phyloP scores from a whole-genome alignment of 2,888 invertebrate species.

The Beris morrisii region DNA sequence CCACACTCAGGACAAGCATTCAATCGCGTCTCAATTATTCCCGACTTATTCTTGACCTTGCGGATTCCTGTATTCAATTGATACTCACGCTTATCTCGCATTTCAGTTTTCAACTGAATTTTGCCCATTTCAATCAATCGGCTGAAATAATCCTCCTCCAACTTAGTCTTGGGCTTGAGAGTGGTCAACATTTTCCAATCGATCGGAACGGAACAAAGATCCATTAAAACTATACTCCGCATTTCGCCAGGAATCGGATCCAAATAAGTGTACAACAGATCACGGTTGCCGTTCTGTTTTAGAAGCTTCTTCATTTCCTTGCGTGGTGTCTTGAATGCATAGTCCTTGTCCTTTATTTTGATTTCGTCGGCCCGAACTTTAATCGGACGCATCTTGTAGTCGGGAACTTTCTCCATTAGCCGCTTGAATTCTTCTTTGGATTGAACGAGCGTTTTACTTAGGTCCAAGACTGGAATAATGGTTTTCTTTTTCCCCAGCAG shows the following conservation, averaged over 20 bases:
- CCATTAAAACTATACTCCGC: conserved; percentile 59
- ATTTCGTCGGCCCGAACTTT: conserved; percentile 79
- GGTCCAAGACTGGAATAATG: conserved; percentile 78
- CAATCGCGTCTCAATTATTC: conserved; percentile 76
- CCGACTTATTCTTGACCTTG: conserved; percentile 80
- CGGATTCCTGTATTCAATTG: conserved; percentile 68
- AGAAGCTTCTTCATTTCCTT: conserved; percentile 65
- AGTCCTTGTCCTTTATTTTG: conserved; percentile 73
- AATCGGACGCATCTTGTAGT: conserved; percentile 85
- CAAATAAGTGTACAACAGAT: conserved; percentile 57
- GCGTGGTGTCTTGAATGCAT: conserved; percentile 72
- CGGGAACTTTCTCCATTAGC: conserved; percentile 83
- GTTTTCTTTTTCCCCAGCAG: conserved; percentile 84
- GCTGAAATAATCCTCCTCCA: conserved; percentile 86
- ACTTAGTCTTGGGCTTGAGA: conserved; percentile 77
- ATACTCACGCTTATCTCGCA: conserved; percentile 69
- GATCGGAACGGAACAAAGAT: conserved; percentile 81
- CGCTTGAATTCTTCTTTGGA: conserved; percentile 81
- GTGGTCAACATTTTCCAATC: conserved; percentile 93
- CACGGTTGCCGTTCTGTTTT: conserved; percentile 51
- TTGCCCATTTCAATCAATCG: conserved; percentile 82
- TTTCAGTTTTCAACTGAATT: conserved; percentile 71
- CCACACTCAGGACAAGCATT: conserved; percentile 78
- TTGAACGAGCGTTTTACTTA: conserved; percentile 76
- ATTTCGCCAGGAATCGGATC: conserved; percentile 85